These are phyloP conservation scores for Tetragonisca angustula DNA, from an alignment of 2,888 invertebrate genomes.

Conservation along the genomic window DNA sequence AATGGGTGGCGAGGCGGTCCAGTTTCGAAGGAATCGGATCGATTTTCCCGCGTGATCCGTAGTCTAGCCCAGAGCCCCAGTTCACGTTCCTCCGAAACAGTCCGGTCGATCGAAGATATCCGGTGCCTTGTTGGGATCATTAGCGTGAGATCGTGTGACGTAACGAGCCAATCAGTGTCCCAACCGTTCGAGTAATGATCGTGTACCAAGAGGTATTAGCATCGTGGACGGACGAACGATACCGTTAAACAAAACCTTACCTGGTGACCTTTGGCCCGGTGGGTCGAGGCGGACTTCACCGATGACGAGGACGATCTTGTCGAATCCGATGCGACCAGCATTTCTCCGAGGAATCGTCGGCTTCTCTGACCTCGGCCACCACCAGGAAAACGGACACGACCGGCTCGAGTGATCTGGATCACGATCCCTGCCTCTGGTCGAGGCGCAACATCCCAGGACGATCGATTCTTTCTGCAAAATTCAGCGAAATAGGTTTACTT, in stretches of 20 bases:
- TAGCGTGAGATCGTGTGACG: constrained; percentile 82
- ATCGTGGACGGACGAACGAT: constrained; percentile 76
- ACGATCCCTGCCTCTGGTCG: constrained; percentile 49
- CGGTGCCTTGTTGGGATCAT: constrained; percentile 81
- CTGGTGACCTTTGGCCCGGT: constrained; percentile 78
- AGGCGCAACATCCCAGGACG: background rate
- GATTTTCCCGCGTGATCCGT: constrained; percentile 67
- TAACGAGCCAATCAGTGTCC: constrained; percentile 81
- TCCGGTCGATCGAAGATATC: constrained; percentile 77
- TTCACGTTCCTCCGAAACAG: constrained; percentile 76
- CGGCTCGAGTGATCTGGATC: constrained; percentile 42
- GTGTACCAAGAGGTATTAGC: constrained; percentile 80
- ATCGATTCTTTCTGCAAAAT: background rate
- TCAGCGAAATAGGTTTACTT: background rate
- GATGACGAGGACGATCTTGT: constrained; percentile 74
- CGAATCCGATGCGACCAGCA: constrained; percentile 42
- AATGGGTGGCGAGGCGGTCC: constrained; percentile 35
- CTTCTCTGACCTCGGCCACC: constrained; percentile 10
- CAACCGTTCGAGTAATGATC: constrained; percentile 78
- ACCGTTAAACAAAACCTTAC: constrained; percentile 83
- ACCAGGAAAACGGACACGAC: background rate
- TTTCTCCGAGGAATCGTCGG: constrained; percentile 31
- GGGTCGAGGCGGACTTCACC: constrained; percentile 42
- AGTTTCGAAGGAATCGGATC: constrained; percentile 52
- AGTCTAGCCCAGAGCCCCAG: constrained; percentile 41